Percentiles rank a stretch among this genome's conserved stretches.
Conservation (phyloP, 1,140 invertebrate species). For the Ceratitis capitata region DNA sequence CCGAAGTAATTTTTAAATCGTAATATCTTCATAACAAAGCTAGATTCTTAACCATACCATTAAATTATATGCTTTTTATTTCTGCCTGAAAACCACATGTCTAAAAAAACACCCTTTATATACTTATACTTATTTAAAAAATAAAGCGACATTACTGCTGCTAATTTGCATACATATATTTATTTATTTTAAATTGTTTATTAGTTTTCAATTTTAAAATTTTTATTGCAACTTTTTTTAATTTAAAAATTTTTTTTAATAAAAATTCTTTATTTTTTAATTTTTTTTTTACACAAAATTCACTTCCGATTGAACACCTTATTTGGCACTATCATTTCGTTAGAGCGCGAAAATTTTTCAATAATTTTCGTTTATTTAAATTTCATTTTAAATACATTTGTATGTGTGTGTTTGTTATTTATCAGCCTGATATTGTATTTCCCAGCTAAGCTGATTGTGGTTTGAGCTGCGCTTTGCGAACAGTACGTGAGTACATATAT, state of each 20-base stretch:
- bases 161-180: not conserved
- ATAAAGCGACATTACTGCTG: no score
- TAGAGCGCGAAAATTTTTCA: not conserved
- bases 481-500: no score
- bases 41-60: no score
- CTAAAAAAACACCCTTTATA: no score
- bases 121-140: no score
- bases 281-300: conserved; percentile 5
- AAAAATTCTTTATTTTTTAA: not conserved
- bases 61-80: no score
- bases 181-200: not conserved
- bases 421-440: no score
- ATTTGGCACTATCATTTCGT: not conserved
- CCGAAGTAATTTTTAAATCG: no score
- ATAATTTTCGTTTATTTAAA: not conserved
- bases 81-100: no score
- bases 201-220: no score
- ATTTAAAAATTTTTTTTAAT: not conserved
- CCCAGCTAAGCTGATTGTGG: conserved; percentile 2
- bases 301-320: not conserved
- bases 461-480: not conserved
- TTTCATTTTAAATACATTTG: not conserved
- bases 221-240: not conserved
- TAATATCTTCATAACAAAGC: no score
- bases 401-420: not conserved